Conservation (phyloP, 2,113 vertebrate genomes). For the Chionomys nivalis region DNA sequence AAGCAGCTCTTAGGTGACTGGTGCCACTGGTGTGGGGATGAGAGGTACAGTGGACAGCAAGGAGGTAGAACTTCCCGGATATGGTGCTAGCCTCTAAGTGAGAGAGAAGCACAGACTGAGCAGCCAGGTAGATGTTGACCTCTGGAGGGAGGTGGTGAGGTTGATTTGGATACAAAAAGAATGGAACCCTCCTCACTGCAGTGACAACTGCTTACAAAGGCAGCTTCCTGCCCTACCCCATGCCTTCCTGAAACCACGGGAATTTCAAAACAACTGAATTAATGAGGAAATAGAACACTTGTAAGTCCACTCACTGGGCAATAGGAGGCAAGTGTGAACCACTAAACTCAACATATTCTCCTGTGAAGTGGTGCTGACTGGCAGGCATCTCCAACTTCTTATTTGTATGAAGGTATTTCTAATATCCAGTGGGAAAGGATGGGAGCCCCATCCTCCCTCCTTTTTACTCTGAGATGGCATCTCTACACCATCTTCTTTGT, state of each 20-base stretch:
- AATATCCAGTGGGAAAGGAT: neutral
- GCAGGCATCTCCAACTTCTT: neutral
- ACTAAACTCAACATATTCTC: neutral
- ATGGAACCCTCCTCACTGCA: neutral
- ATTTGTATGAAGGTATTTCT: neutral
- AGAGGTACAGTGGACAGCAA: neutral
- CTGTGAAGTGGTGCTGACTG: neutral
- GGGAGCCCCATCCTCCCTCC: neutral
- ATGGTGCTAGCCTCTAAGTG: neutral
- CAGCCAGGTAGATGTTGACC: neutral
- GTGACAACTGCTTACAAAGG: neutral
- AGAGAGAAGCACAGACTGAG: neutral
- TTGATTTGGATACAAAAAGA: neutral
- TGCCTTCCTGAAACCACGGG: neutral
- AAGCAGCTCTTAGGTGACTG: too few species aligned
- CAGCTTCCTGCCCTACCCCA: neutral
- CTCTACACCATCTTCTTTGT: neutral
- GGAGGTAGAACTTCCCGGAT: neutral
- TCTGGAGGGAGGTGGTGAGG: neutral
- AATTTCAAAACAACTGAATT: neutral
- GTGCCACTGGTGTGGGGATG: accelerated
- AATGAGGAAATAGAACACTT: neutral
- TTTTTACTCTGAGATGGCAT: neutral
- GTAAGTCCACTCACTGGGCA: neutral
- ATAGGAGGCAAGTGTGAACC: neutral